Evolutionary conservation across 2,888 invertebrate genomes (phyloP), one percentile per base, ranked within the genome.

Genomic region (Adela reaumurella): DNA sequence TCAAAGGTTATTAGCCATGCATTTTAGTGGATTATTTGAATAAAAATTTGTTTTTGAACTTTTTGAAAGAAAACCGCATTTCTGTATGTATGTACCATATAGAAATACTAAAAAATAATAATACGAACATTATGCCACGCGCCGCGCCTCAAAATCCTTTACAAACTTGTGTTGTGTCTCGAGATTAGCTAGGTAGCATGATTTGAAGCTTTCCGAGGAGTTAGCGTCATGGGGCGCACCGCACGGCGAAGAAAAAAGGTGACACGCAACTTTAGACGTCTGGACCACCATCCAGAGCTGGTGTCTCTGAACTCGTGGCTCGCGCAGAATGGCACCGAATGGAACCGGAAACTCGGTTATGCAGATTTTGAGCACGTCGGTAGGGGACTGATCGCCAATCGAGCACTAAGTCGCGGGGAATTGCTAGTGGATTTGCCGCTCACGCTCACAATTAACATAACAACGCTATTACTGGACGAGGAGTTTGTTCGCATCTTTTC

Each of bases 361-460:
- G 77, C 81, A 6, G 59, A 77, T 50, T 92, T 90, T 65, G 54
- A 73, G 19, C 62, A 70, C 10, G 91, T 90, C 4, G 92, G 92
- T 8, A 81, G 93, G 49, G 94, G 94, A 18, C 72, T 94, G 19
- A 78, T 84, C 58, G 84, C 89, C 0, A 83, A 81, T 58, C 74
- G 67, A 55, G 67, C 64, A 43, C 74, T 90, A 29, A 57, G 60
- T 8, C 59, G 74, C 19, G 84, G 84, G 46, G 85, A 87, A 57
- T 72, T 80, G 54, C 64, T 88, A 11, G 81, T 88, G 51, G 80
- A 77, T 55, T 61, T 88, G 50, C 88, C 88, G 2, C 62, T 82
- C 19, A 69, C 81, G 56, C 64, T 82, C 51, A 79, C 88, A 47
- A 81, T 88, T 46, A 85, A 81, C 54, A 73, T 83, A 19, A 77